A percentile compares a stretch with the other conserved stretches of the same genome.
Conservation (phyloP, 2,113 vertebrate species). For the Pteropus alecto region DNA sequence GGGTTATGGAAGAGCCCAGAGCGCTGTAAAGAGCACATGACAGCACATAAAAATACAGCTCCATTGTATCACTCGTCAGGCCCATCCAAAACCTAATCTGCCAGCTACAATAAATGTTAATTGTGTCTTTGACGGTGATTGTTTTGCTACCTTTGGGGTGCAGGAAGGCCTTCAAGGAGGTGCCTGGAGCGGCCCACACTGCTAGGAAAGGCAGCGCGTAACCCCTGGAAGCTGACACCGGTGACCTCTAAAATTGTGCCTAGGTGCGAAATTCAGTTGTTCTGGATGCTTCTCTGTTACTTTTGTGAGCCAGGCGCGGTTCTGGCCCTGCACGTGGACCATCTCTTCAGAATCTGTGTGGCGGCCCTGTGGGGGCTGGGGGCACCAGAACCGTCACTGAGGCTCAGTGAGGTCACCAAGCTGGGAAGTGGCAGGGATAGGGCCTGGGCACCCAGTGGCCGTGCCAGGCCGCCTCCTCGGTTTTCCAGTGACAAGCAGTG, state of each 20-base stretch:
- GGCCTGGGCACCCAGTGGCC: fast-evolving
- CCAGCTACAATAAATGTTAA: neutral
- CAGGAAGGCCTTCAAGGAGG: neutral
- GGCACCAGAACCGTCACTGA: neutral
- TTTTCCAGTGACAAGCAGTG: neutral
- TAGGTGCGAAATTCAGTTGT: neutral
- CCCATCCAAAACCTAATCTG: neutral
- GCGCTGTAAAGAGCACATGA: neutral
- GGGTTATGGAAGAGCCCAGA: neutral
- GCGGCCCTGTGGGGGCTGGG: too few species aligned
- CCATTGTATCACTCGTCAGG: neutral
- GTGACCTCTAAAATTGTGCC: neutral
- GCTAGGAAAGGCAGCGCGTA: neutral
- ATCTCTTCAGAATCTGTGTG: too few species aligned
- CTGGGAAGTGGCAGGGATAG: neutral
- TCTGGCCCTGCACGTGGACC: too few species aligned
- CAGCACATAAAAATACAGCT: constrained; percentile 9
- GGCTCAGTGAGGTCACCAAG: too few species aligned
- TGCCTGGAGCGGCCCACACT: neutral
- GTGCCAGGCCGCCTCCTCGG: fast-evolving
- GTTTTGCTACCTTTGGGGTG: neutral
- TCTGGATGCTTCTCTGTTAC: neutral
- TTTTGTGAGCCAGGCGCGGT: neutral
- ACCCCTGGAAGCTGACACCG: neutral
- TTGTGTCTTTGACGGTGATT: constrained; percentile 27